Percentiles rank a stretch among this genome's conserved stretches.
phyloP scores from a whole-genome alignment of 1,140 invertebrate genomes.

The Cherax quadricarinatus region DNA sequence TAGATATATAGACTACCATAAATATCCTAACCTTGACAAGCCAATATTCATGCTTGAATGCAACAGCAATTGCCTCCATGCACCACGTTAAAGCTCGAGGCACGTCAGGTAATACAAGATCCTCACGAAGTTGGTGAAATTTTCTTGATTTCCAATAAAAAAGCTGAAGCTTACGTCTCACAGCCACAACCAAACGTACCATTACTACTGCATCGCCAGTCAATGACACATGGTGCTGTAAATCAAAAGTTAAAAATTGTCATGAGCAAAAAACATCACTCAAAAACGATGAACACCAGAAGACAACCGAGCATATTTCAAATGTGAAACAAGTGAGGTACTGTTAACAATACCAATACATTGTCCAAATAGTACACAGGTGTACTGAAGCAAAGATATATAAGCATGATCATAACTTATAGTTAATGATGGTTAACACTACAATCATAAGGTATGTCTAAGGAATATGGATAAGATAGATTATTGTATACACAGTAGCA shows the following conservation, averaged over 20 bases:
- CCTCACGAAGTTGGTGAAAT: slow-evolving; percentile 86
- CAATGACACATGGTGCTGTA: slow-evolving; percentile 80
- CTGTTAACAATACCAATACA: too few species aligned
- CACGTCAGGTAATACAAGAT: slow-evolving; percentile 88
- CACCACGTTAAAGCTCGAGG: slow-evolving; percentile 92
- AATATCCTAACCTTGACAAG: slow-evolving; percentile 55
- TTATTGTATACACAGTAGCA: too few species aligned
- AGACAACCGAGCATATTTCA: too few species aligned
- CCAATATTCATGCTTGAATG: slow-evolving; percentile 70
- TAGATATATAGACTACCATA: too few species aligned
- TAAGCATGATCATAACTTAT: too few species aligned
- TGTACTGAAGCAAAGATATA: too few species aligned
- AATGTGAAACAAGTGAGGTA: too few species aligned
- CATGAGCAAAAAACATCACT: slow-evolving; percentile 7
- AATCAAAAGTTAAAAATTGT: slow-evolving; percentile 25
- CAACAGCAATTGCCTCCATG: slow-evolving; percentile 82
- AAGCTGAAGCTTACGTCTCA: slow-evolving; percentile 90
- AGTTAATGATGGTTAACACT: too few species aligned
- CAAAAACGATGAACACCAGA: slow-evolving; percentile 2
- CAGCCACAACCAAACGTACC: slow-evolving; percentile 91
- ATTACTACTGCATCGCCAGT: slow-evolving; percentile 85
- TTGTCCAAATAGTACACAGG: too few species aligned
- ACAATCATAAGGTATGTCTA: too few species aligned
- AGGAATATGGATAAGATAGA: too few species aligned
- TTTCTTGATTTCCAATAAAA: slow-evolving; percentile 93